A percentile compares a stretch with the other conserved stretches of the same genome.
These are phyloP conservation scores for Chaenocephalus aceratus DNA, from an alignment of 2,113 vertebrate species.

Conservation along the genomic window DNA sequence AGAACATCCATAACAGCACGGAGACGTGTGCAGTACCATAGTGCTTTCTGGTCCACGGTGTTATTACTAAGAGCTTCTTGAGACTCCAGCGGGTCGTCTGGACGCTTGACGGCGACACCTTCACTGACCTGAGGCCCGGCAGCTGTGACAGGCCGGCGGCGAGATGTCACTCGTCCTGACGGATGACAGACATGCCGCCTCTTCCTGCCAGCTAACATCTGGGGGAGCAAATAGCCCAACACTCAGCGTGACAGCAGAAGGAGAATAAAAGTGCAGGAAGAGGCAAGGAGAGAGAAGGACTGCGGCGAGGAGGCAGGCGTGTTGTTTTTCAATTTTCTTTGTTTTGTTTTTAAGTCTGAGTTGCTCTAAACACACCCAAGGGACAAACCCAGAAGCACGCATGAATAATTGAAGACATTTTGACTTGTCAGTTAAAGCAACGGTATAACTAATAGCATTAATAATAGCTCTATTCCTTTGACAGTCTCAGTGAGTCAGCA, in stretches of 20 bases:
- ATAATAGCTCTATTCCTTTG: not conserved
- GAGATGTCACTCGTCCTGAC: slow-evolving; percentile 73
- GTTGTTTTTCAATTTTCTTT: not conserved
- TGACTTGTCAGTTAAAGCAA: not conserved
- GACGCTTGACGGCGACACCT: slow-evolving; percentile 36
- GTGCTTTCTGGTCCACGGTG: not conserved
- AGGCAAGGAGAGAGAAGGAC: slow-evolving; percentile 5
- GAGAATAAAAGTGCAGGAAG: slow-evolving; percentile 9
- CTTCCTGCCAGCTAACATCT: slow-evolving; percentile 71
- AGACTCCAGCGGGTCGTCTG: not conserved
- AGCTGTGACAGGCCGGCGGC: slow-evolving; percentile 70
- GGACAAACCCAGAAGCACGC: not conserved
- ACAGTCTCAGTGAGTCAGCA: slow-evolving; percentile 24
- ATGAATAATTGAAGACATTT: not conserved
- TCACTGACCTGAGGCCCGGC: slow-evolving; percentile 69
- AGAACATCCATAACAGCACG: too few species aligned
- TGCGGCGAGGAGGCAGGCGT: not conserved
- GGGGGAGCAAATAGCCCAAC: slow-evolving; percentile 60
- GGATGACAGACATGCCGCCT: slow-evolving; percentile 71
- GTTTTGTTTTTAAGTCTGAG: not conserved
- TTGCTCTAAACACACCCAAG: not conserved
- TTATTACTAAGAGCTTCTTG: too few species aligned
- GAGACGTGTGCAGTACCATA: not conserved
- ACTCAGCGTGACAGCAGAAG: slow-evolving; percentile 48
- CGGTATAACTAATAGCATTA: not conserved